Evolutionary conservation across 2,888 invertebrate genomes (phyloP), one percentile per base, ranked within the genome.

Genomic region (Halocaridina rubra): DNA sequence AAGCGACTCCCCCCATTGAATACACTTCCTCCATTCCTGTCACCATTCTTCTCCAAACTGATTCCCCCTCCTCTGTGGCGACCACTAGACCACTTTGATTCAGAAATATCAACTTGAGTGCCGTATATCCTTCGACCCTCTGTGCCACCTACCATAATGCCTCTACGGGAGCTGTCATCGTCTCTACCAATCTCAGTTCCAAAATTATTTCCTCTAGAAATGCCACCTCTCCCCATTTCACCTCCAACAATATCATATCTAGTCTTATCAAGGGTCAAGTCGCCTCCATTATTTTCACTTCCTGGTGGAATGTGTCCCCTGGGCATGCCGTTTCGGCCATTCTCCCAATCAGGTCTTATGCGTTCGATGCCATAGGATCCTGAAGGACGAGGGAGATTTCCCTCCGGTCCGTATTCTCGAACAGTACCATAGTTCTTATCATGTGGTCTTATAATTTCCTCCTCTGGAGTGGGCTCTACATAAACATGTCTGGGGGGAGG

Each of bases 321-420:
- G 5, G 29, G n/a, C 53, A 7, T 10, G 22, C 24, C 32, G 3
- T n/a, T n/a, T 3, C 19, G 8, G 2, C 39, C 33, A n/a, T 19
- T n/a, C 1, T 32, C 10, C 1, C 29, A 2, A 13, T 30, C 75
- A 24, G 27, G 75, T 10, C 4, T 53, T 96, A 96, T n/a, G 96
- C 95, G 91, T 96, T 96, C 90, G 96, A 96, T 96, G 92, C 16
- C 93, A 93, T 61, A 32, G 0, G 32, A 61, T 22, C 59, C 22
- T 13, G 76, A 77, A 32, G 76, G 61, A 4, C 59, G 61, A 1
- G 76, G 57, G 29, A 8, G n/a, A 27, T 29, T 46, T 29, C 59
- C 22, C 16, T 53, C 57, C 16, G n/a, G 19, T 29, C n/a, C 19
- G 3, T 16, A 19, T 27, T 71, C 71, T 3, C 24, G 64, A 13